Evolutionary conservation across 2,888 invertebrate genomes (phyloP).

Genomic region (Synanthedon andrenaeformis): DNA sequence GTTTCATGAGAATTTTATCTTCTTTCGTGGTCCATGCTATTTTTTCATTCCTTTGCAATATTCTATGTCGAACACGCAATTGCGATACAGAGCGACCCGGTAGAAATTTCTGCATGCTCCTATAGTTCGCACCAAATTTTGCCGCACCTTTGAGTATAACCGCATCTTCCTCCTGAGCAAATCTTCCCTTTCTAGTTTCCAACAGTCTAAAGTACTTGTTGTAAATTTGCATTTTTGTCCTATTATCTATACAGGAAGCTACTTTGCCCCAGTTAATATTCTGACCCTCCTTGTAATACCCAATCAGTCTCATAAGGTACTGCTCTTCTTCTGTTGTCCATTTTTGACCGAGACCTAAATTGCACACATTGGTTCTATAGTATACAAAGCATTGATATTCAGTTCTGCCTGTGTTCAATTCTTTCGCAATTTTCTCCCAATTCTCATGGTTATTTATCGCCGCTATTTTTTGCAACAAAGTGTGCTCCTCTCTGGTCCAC

Average conservation of each 20-base stretch:
- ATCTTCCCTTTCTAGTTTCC: conserved; percentile 70
- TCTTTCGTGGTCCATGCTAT: conserved; percentile 73
- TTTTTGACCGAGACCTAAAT: conserved; percentile 33
- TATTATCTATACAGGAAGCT: conserved; percentile 70
- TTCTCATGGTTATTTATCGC: conserved; percentile 58
- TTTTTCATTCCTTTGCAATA: conserved; percentile 50
- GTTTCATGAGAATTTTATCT: conserved; percentile 69
- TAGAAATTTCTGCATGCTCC: conserved; percentile 68
- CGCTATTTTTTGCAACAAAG: conserved; percentile 30
- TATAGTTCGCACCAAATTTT: conserved; percentile 73
- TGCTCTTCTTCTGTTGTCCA: conserved; percentile 80
- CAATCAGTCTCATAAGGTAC: conserved; percentile 72
- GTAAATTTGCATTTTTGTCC: conserved; percentile 76
- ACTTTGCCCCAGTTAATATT: conserved; percentile 82
- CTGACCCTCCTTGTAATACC: conserved; percentile 72
- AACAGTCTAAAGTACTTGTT: conserved; percentile 57
- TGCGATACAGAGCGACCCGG: conserved; percentile 74
- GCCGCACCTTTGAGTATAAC: conserved; percentile 72
- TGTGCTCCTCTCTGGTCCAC: conserved; percentile 42
- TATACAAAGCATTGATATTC: conserved; percentile 79
- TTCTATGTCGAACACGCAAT: conserved; percentile 70
- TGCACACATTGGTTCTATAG: conserved; percentile 65
- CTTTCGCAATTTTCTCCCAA: conserved; percentile 75
- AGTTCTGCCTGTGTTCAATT: conserved; percentile 70
- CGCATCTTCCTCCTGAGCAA: conserved; percentile 75